Evolutionary conservation across 2,797 vertebrate genomes (phyloP).

Genomic region (Carduelis carduelis): DNA sequence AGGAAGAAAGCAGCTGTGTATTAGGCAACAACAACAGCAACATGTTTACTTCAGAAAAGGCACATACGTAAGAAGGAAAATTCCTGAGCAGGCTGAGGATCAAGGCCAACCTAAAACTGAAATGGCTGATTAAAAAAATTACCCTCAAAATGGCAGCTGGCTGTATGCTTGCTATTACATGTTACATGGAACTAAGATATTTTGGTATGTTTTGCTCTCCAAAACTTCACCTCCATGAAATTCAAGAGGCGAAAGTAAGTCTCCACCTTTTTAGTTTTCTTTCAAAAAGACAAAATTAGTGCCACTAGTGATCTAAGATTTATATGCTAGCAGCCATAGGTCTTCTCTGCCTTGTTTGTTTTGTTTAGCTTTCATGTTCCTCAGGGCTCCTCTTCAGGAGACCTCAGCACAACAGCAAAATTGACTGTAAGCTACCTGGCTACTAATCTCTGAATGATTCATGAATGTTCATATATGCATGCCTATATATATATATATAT

Average conservation of each 20-base stretch:
- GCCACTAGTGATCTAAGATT: background rate
- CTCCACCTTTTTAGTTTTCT: background rate
- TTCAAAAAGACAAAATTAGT: conserved; percentile 13
- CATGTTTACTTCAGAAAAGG: conserved; percentile 24
- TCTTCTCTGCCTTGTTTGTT: background rate
- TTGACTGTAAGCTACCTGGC: background rate
- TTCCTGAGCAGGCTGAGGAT: conserved; percentile 13
- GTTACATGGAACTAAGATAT: conserved; percentile 11
- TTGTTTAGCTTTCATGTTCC: conserved; percentile 20
- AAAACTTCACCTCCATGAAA: conserved; percentile 14
- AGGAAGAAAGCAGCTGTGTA: conserved; percentile 17
- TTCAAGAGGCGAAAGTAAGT: background rate
- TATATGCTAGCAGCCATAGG: background rate
- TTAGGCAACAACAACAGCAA: background rate
- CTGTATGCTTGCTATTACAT: conserved; percentile 38
- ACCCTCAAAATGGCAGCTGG: conserved; percentile 67
- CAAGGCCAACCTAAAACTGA: conserved; percentile 49
- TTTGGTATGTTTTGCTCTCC: conserved; percentile 31
- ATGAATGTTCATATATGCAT: background rate
- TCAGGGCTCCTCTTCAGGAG: background rate
- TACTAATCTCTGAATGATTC: background rate
- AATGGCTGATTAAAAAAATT: conserved; percentile 68
- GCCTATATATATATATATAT: background rate
- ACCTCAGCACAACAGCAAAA: background rate
- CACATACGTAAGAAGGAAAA: background rate